Percentiles rank a stretch among this genome's conserved stretches.
Evolutionary conservation across 2,797 vertebrate genomes (phyloP).

Genomic region (Chiloscyllium punctatum): DNA sequence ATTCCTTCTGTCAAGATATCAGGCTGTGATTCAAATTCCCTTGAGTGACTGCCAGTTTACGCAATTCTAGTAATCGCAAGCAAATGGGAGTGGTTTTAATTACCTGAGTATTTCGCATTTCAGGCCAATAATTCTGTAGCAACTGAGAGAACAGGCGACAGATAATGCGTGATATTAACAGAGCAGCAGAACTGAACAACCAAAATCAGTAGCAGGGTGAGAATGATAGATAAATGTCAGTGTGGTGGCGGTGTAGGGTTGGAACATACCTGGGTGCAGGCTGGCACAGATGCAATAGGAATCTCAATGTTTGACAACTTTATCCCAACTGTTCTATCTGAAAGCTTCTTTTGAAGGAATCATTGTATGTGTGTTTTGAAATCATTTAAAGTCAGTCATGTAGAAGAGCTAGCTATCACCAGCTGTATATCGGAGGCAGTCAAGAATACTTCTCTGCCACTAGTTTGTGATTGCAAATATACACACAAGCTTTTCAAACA

Average conservation of each 20-base stretch:
- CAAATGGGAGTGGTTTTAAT: constrained; percentile 44
- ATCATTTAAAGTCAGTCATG: not conserved
- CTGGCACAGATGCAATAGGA: not conserved
- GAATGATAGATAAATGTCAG: not conserved
- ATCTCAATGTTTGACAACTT: not conserved
- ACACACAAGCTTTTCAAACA: constrained; percentile 58
- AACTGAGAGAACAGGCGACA: not conserved
- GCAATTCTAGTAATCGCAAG: constrained; percentile 46
- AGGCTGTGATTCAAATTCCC: constrained; percentile 42
- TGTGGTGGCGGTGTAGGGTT: not conserved
- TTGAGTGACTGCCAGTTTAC: constrained; percentile 53
- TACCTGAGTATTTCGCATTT: constrained; percentile 11
- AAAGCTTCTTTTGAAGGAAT: not conserved
- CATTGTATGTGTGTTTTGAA: not conserved
- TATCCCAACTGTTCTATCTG: not conserved
- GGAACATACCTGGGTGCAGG: not conserved
- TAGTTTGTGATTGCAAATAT: constrained; percentile 53
- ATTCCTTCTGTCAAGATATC: not conserved
- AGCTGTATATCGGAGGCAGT: constrained; percentile 44
- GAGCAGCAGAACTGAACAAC: no score
- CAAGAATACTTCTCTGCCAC: constrained; percentile 50
- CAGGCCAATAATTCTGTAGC: constrained; percentile 1
- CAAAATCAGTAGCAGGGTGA: not conserved
- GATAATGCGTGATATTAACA: not conserved
- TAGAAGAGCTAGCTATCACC: not conserved